Base-by-base conservation (phyloP, 64 coral and sea anemone genomes). In the Porites lutea region DNA sequence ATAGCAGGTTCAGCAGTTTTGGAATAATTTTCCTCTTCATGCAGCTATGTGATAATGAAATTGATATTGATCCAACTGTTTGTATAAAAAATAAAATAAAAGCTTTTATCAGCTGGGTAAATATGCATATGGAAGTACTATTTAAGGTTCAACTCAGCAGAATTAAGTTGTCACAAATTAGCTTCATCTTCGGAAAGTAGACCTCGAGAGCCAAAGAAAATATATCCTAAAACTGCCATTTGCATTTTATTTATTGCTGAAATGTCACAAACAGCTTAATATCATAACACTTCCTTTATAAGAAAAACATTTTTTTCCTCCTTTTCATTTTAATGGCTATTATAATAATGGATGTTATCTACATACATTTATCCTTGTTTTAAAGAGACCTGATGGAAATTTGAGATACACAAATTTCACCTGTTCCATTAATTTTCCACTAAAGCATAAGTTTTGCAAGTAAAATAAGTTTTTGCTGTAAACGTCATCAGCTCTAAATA, bases 401-500 rank as follows among this genome's bases (percentile, higher is more conserved):
- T 55, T 78, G 21, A 44, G 6, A n/a, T 12, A 57, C 7, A 12
- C 12, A 57, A 12, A 7, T 9, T 57, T 57, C 12, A 20, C 2
- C 8, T 55, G n/a, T 21, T 51, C 69, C 81, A 84, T 63, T 66
- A 6, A 47, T 76, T 51, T 76, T 76, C 45, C 48, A 3, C 5
- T 8, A 69, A 48, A 68, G 81, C 47, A 65, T 50, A 18, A 16
- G 51, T 65, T 64, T 84, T 51, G 47, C 81, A 51, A 51, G 48
- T 18, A 51, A 84, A 84, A 84, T 68, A 63, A 84, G 64, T 51
- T 49, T 69, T 51, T 18, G 52, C 6, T 51, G 51, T 16, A 12
- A 84, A 84, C 81, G 45, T 84, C 62, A 84, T 63, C 12, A 68
- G 81, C 51, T 48, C 63, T 50, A 68, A 64, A 52, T 84, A 21